phyloP scores from a whole-genome alignment of 1,140 invertebrate genomes.

The Drosophila parvula region DNA sequence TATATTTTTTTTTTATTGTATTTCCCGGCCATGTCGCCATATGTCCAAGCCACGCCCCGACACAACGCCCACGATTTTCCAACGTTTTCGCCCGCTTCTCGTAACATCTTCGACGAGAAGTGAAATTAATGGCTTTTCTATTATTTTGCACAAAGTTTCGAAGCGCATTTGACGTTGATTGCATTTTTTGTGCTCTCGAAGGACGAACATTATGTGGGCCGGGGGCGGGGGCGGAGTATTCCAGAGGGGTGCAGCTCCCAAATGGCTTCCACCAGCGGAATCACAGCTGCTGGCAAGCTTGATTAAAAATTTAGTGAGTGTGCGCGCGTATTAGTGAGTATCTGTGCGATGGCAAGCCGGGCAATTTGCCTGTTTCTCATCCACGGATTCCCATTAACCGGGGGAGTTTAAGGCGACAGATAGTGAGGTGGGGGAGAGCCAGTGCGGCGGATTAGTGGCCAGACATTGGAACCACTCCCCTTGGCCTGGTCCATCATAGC shows the following conservation, averaged over 20 bases:
- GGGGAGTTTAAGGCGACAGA: not conserved
- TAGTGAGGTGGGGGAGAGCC: not conserved
- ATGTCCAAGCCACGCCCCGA: conserved; percentile 41
- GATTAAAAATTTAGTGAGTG: conserved; percentile 77
- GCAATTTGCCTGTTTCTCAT: conserved; percentile 52
- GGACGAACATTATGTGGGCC: conserved; percentile 31
- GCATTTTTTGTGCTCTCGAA: conserved; percentile 71
- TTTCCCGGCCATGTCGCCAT: conserved; percentile 34
- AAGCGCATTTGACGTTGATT: conserved; percentile 82
- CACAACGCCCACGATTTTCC: conserved; percentile 2
- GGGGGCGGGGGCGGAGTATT: not conserved
- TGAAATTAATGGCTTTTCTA: conserved; percentile 82
- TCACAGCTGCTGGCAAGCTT: conserved; percentile 75
- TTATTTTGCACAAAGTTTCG: conserved; percentile 81
- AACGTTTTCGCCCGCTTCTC: conserved; percentile 21
- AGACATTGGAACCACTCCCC: conserved; percentile 17
- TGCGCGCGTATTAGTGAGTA: conserved; percentile 37
- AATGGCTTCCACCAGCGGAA: conserved; percentile 55
- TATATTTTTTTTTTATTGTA: not conserved
- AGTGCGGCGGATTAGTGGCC: conserved; percentile 35
- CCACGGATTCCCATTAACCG: conserved; percentile 12
- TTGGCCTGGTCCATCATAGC: conserved; percentile 28
- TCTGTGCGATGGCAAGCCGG: conserved; percentile 42
- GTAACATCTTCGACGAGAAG: conserved; percentile 76
- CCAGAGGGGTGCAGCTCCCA: conserved; percentile 16